These are phyloP conservation scores for Actinia equina DNA, from an alignment of 64 coral and sea anemone genomes.

Conservation along the genomic window DNA sequence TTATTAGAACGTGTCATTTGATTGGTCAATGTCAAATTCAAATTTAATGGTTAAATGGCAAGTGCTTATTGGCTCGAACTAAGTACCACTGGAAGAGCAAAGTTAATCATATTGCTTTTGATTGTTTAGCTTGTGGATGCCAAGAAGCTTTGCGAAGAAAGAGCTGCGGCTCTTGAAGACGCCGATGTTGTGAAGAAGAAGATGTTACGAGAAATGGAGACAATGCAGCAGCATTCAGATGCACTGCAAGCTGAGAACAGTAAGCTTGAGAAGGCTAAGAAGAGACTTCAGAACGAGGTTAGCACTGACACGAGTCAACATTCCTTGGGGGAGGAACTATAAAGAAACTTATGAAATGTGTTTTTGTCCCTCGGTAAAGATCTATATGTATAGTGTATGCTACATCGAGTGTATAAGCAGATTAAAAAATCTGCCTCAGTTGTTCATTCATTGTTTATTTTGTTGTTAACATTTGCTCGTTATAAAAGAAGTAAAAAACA, in stretches of 20 bases:
- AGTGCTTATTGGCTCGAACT: too few species aligned
- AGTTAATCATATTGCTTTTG: not conserved
- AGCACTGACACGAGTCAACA: not conserved
- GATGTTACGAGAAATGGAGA: slow-evolving; percentile 66
- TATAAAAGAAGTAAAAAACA: too few species aligned
- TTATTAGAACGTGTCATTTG: too few species aligned
- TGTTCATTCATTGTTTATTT: too few species aligned
- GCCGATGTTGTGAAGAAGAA: slow-evolving; percentile 92
- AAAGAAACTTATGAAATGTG: too few species aligned
- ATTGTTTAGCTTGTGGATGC: slow-evolving; percentile 48
- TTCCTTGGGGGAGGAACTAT: not conserved
- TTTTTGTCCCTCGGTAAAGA: too few species aligned
- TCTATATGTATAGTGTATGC: too few species aligned
- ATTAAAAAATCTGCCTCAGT: too few species aligned
- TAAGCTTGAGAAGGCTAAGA: slow-evolving; percentile 94
- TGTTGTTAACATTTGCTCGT: too few species aligned
- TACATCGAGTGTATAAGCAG: too few species aligned
- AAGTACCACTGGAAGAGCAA: not conserved
- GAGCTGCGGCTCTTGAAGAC: slow-evolving; percentile 69
- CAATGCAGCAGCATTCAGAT: slow-evolving; percentile 57
- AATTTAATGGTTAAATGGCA: too few species aligned
- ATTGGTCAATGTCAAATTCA: too few species aligned
- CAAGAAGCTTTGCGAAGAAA: slow-evolving; percentile 82
- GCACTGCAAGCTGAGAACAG: slow-evolving; percentile 60
- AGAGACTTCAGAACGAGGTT: slow-evolving; percentile 93